Evolutionary conservation across 2,113 vertebrate genomes (phyloP).

Genomic region (Leptobrachium leishanense): DNA sequence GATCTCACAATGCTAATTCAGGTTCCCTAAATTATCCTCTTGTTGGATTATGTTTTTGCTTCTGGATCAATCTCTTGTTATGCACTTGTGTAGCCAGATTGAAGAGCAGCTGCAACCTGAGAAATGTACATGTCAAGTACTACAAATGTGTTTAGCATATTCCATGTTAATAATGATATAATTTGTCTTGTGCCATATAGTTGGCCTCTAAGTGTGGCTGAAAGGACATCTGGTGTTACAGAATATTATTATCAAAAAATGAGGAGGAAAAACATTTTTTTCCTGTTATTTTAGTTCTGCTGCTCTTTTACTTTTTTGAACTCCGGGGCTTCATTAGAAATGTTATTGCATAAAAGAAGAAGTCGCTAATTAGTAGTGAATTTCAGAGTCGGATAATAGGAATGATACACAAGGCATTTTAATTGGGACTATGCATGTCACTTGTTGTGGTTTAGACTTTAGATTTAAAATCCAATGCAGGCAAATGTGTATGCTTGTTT

Average conservation of each 20-base stretch:
- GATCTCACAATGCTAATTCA: no score
- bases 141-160: slow-evolving; percentile 28
- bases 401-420: not conserved
- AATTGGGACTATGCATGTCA: no score
- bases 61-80: slow-evolving; percentile 15
- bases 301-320: slow-evolving; percentile 14
- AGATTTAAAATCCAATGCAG: no score
- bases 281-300: not conserved
- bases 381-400: not conserved
- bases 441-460: no score
- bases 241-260: not conserved
- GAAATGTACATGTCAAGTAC: slow-evolving; percentile 19
- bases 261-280: not conserved
- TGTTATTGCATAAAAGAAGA: not conserved
- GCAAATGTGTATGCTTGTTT: no score
- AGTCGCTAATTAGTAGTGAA: not conserved
- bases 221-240: slow-evolving; percentile 32
- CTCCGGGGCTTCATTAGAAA: not conserved
- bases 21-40: not conserved
- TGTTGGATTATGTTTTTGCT: not conserved
- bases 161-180: slow-evolving; percentile 35
- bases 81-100: slow-evolving; percentile 15
- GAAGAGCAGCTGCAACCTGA: slow-evolving; percentile 17
- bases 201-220: slow-evolving; percentile 17
- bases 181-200: slow-evolving; percentile 29